Conservation (phyloP, 1,140 invertebrate species). For the Scaptomyza graminum region DNA sequence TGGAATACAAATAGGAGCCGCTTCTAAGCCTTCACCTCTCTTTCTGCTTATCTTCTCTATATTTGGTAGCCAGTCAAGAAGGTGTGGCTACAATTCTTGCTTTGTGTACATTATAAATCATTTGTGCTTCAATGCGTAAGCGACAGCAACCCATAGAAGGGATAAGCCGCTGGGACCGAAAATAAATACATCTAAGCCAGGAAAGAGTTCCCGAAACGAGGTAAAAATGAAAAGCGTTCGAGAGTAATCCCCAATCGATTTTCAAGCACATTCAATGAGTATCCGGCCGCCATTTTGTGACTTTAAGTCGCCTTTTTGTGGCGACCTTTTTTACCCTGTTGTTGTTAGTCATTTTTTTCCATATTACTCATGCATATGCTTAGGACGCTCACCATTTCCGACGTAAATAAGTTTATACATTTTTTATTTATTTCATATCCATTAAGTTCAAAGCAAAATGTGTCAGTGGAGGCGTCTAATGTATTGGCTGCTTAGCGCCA, state of each 20-base stretch:
- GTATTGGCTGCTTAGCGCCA: slow-evolving; percentile 60
- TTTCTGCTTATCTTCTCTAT: slow-evolving; percentile 7
- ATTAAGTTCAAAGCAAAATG: slow-evolving; percentile 79
- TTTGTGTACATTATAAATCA: slow-evolving; percentile 79
- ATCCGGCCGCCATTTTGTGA: slow-evolving; percentile 70
- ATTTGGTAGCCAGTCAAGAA: slow-evolving; percentile 36
- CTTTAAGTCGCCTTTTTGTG: slow-evolving; percentile 56
- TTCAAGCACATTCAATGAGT: slow-evolving; percentile 70
- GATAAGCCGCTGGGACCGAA: slow-evolving; percentile 60
- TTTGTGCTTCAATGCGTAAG: slow-evolving; percentile 75
- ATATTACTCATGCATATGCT: slow-evolving; percentile 60
- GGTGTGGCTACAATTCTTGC: slow-evolving; percentile 64
- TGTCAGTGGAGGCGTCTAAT: slow-evolving; percentile 70
- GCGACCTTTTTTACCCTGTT: slow-evolving; percentile 44
- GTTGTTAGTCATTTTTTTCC: slow-evolving; percentile 18
- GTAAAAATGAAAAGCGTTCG: slow-evolving; percentile 77
- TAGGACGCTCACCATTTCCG: slow-evolving; percentile 22
- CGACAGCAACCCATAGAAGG: slow-evolving; percentile 25
- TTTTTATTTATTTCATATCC: slow-evolving; percentile 81
- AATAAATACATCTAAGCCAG: slow-evolving; percentile 60
- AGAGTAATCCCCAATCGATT: slow-evolving; percentile 81
- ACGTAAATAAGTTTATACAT: slow-evolving; percentile 65
- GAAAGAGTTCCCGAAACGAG: slow-evolving; percentile 48
- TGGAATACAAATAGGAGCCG: slow-evolving; percentile 5
- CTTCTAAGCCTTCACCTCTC: neutral